Conservation (phyloP, 2,797 vertebrate genomes). For the Ciconia nigra region DNA sequence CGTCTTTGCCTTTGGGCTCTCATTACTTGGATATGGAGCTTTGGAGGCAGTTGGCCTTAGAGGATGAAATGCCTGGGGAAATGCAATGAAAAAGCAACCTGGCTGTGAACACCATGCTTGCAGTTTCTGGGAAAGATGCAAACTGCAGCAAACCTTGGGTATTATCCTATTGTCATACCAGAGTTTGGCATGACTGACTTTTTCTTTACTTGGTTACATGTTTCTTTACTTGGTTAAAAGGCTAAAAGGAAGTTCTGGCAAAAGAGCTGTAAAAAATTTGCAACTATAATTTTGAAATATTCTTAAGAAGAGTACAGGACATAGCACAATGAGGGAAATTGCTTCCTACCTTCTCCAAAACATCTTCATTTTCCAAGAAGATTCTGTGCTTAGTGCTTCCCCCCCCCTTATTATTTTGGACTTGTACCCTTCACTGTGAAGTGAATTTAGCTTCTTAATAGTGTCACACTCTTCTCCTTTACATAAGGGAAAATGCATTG, state of each 20-base stretch:
- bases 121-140: neutral
- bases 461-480: neutral
- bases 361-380: neutral
- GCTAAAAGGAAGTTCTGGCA: neutral
- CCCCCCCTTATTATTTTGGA: neutral
- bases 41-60: neutral
- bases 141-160: accelerated
- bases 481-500: no score
- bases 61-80: neutral
- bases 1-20: neutral
- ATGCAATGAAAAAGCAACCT: neutral
- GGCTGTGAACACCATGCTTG: neutral
- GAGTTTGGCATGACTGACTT: neutral
- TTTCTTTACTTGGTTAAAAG: neutral
- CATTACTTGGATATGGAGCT: neutral
- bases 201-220: neutral
- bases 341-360: neutral
- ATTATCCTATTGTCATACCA: neutral
- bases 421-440: neutral
- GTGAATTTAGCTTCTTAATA: neutral
- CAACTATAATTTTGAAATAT: neutral
- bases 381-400: neutral
- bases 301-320: neutral
- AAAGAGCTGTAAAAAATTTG: neutral
- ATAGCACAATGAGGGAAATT: neutral